phyloP scores from a whole-genome alignment of 2,113 vertebrate genomes.

The Microtus montanus region DNA sequence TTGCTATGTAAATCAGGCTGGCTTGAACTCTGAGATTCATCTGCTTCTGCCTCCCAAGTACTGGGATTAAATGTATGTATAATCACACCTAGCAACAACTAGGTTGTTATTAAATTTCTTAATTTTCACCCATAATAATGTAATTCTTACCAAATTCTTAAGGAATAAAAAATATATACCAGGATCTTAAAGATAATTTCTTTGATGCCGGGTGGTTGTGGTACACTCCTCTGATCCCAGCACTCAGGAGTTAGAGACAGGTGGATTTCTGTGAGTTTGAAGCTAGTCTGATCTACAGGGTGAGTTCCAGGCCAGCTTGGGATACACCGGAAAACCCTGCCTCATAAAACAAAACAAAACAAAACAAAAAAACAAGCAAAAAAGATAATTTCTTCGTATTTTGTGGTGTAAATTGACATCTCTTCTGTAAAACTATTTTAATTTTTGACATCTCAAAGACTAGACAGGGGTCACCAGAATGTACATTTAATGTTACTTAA shows the following conservation, averaged over 20 bases:
- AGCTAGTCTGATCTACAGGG: no score
- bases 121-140: not conserved
- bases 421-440: constrained; percentile 23
- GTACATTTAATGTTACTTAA: constrained; percentile 21
- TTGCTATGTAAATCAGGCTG: not conserved
- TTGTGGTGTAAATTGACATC: not conserved
- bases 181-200: not conserved
- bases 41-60: not conserved
- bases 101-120: not conserved
- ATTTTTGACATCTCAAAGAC: constrained; percentile 5
- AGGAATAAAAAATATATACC: not conserved
- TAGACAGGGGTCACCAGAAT: constrained; percentile 14
- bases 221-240: no score
- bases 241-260: no score
- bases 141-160: not conserved
- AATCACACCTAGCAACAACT: not conserved
- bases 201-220: no score
- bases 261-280: no score
- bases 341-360: no score
- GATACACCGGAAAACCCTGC: no score
- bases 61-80: not conserved
- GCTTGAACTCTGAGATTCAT: not conserved
- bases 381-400: not conserved
- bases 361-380: no score
- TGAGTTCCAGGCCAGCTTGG: no score